Base-by-base conservation (phyloP, 2,888 invertebrate genomes). In the Megaustenia siamemsis region DNA sequence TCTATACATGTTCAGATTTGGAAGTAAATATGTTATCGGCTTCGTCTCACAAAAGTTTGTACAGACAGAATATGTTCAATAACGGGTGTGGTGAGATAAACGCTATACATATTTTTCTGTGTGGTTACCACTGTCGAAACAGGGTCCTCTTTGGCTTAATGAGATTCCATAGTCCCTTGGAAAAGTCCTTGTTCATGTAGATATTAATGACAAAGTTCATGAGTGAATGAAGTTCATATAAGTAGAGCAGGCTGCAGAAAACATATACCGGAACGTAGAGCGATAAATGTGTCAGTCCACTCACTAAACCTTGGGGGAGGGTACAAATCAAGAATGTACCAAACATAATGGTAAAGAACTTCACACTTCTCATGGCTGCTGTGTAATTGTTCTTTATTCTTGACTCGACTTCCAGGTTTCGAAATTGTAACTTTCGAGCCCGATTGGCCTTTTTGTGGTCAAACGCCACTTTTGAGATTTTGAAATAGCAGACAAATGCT, bases 261-360 rank as follows among this genome's bases (percentile, higher is more conserved):
- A 76, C 1, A 76, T 35, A 35, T 2, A 4, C n/a, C 12, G 35
- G 56, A 8, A 40, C 24, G 10, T 32, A 1, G 56, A 21, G 21
- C 12, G 38, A 56, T 43, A 77, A 56, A 56, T 12, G 21, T 28
- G 5, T n/a, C 32, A 77, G 2, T 12, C 53, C 53, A 21, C 10
- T 32, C 21, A 35, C n/a, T 49, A 76, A 24, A 35, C 5, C 49
- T 49, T 1, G 76, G 12, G 77, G 77, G 40, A 60, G 15, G 6
- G 56, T 77, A 35, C 4, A 77, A 12, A 63, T n/a, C n/a, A 38
- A 60, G 43, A 63, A 77, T 40, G 60, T 60, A 24, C 77, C 77
- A 77, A 60, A 77, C 40, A 77, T 60, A 56, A 77, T 40, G 28
- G 28, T 28, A 43, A 77, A 77, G 38, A 77, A 76, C 53, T 76